These are phyloP conservation scores for Eilema sororculum DNA, from an alignment of 2,888 invertebrate genomes.

Conservation along the genomic window DNA sequence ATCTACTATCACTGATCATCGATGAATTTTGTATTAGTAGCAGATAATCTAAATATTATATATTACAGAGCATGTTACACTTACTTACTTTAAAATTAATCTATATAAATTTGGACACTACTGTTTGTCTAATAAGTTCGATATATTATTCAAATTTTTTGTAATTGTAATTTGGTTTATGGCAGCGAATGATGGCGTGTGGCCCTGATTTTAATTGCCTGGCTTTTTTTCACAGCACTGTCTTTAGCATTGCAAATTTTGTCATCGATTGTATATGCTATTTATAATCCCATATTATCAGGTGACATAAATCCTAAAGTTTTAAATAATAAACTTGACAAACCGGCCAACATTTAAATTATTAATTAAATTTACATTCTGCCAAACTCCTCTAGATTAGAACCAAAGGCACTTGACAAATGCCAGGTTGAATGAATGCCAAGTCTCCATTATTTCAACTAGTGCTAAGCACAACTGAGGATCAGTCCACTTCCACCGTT, in stretches of 20 bases:
- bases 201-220: background rate
- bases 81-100: background rate
- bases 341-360: too few relatives aligned
- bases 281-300: background rate
- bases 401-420: background rate
- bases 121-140: background rate
- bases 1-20: too few relatives aligned
- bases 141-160: background rate
- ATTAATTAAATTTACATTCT: background rate
- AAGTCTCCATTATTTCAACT: conserved; percentile 14
- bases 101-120: background rate
- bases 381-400: conserved; percentile 9
- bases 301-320: too few relatives aligned
- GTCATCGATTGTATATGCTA: background rate
- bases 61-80: background rate
- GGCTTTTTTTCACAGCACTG: background rate
- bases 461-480: background rate
- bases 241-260: background rate
- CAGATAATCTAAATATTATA: background rate
- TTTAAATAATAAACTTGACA: background rate
- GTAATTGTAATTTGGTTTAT: background rate
- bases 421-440: conserved; percentile 13
- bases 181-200: background rate
- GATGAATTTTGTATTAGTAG: too few relatives aligned
- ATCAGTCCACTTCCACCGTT: background rate